A percentile compares a stretch with the other conserved stretches of the same genome.
phyloP scores from a whole-genome alignment of 2,888 invertebrate species.

The Phyto melanocephala region DNA sequence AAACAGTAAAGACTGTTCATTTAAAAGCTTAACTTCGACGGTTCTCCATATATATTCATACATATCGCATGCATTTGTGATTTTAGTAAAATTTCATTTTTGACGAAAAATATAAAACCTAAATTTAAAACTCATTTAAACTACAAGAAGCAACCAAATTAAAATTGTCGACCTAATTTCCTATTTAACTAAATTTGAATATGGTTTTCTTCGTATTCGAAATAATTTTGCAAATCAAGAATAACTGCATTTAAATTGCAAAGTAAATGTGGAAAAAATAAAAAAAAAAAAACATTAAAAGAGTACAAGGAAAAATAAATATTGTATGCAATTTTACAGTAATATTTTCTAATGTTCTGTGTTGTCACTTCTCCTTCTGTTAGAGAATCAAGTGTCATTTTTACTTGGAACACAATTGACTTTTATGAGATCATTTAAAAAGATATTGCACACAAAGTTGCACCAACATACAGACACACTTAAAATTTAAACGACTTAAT shows the following conservation, averaged over 20 bases:
- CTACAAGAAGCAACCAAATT: background rate
- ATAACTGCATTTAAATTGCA: slow-evolving; percentile 23
- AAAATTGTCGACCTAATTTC: slow-evolving; percentile 14
- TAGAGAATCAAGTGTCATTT: slow-evolving; percentile 14
- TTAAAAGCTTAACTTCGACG: too few relatives aligned
- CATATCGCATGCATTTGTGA: too few relatives aligned
- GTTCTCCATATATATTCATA: too few relatives aligned
- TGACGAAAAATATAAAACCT: too few relatives aligned
- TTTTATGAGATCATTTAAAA: slow-evolving; percentile 57
- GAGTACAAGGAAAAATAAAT: background rate
- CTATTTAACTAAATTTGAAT: slow-evolving; percentile 23
- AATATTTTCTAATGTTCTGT: slow-evolving; percentile 49
- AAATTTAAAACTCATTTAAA: background rate
- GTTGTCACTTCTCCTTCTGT: slow-evolving; percentile 20
- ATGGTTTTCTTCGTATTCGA: background rate
- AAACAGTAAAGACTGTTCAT: too few relatives aligned
- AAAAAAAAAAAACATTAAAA: background rate
- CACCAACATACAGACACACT: background rate
- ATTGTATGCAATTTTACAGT: slow-evolving; percentile 25
- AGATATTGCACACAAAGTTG: slow-evolving; percentile 9
- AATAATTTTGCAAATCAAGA: background rate
- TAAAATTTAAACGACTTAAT: slow-evolving; percentile 50
- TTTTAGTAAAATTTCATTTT: too few relatives aligned
- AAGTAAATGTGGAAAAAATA: background rate
- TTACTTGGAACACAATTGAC: slow-evolving; percentile 44